Base-by-base conservation (phyloP, 1,140 invertebrate genomes). In the Agraylea sexmaculata region DNA sequence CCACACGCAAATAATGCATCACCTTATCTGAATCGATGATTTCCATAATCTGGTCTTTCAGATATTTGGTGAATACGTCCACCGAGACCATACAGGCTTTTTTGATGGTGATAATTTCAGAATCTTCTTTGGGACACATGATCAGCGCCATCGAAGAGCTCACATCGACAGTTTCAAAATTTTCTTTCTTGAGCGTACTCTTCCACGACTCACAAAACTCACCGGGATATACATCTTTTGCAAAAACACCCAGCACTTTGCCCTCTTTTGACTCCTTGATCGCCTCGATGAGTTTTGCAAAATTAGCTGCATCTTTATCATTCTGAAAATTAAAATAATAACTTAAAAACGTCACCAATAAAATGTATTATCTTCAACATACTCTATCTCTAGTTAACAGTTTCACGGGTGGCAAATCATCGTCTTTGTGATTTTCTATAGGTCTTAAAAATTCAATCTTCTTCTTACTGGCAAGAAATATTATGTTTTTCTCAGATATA, bases 31-130 rank as follows among this genome's bases (percentile, higher is more conserved):
- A 83, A 74, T 99, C 95, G 56, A 99, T 94, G 51, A 98, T 92
- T 60, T 96, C 91, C 81, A 98, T 95, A 40, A 99, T 88, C 64
- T 98, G 88, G 65, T 95, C 88, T 64, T 92, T 92, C 5, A 99
- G 71, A 67, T 93, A 95, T 56, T 97, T 97, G 18, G 78, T 87
- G 59, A 94, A 99, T 3, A 99, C 77, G 68, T 98, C 93, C 32
- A 87, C 83, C 18, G 92, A 89, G 4, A 93, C 86, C 51, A 87
- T 65, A 52, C 83, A 89, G 1, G 96, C 92, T 70, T 92, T 94
- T 61, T 91, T 95, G 30, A 97, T 79, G n/a, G 83, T 81, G 17
- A 80, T 75, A 20, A 99, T 67, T 67, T 99, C 96, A 2, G 75
- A 58, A 44, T 98, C 93, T 65, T 99, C 94, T 67, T 99, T 99